Conservation (phyloP, 1,140 invertebrate genomes). For the Nebria ingens region DNA sequence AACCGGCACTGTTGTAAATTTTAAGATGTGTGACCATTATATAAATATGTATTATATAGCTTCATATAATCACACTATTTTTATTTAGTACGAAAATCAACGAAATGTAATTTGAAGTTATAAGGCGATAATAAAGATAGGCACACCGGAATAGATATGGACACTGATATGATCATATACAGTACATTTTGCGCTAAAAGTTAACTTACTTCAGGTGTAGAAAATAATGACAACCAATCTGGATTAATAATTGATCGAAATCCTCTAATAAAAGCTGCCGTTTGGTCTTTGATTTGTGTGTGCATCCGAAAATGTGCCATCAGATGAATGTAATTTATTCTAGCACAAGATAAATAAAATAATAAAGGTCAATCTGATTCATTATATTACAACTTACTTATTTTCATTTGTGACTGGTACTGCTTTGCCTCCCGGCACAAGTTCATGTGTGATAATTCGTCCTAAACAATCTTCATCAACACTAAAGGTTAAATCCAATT, state of each 20-base stretch:
- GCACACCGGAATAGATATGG: too few species aligned
- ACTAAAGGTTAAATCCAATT: constrained; percentile 93
- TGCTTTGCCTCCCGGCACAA: constrained; percentile 87
- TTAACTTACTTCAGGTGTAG: constrained; percentile 79
- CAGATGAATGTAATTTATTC: constrained; percentile 94
- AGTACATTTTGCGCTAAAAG: too few species aligned
- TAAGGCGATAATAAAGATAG: too few species aligned
- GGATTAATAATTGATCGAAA: constrained; percentile 91
- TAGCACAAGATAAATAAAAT: constrained; percentile 35
- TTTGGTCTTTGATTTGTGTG: constrained; percentile 93
- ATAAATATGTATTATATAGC: too few species aligned
- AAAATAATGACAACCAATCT: constrained; percentile 93
- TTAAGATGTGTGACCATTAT: too few species aligned
- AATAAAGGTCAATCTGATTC: constrained; percentile 8
- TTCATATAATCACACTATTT: too few species aligned
- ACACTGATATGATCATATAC: too few species aligned
- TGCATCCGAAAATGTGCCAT: constrained; percentile 99
- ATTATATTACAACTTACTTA: constrained; percentile 54
- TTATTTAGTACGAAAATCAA: too few species aligned
- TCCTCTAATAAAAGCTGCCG: constrained; percentile 89
- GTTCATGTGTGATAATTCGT: constrained; percentile 76
- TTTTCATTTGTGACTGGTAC: constrained; percentile 94
- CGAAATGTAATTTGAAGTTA: too few species aligned
- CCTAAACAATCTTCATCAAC: constrained; percentile 94
- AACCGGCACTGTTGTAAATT: too few species aligned